Evolutionary conservation across 2,113 vertebrate genomes (phyloP), one percentile per base, ranked within the genome.

Genomic region (Aegithalos caudatus): DNA sequence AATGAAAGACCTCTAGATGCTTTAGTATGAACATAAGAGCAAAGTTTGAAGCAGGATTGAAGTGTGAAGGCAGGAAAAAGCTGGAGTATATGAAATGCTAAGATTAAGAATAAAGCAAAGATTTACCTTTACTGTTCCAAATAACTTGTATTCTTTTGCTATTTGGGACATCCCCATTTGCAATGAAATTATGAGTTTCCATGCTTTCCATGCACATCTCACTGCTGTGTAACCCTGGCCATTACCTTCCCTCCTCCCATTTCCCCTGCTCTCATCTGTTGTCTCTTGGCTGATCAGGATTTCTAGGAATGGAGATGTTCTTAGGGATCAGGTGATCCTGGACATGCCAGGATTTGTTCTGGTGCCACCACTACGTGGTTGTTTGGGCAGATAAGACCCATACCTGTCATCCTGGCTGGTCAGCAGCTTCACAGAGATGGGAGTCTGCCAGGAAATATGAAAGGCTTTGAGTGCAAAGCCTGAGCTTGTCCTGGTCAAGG

Each of bases 391-490:
- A 2, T 9, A 14, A 45, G 16, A 38, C 28, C 74, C 57, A 0
- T 79, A 97, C 97, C 96, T 95, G 40, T 92, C 86, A 31, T 91
- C 84, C 88, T 80, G 95, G 40, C 57, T 89, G 45, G 64, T 74
- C 90, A 97, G 66, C 57, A 97, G 81, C 81, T 96, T 97, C 95
- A 97, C 54, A 1, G 90, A 94, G 64, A 97, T 86, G 25, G 77
- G 54, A 35, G 47, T 53, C 27, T 85, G 95, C 94, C 81, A 91
- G 40, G 93, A 69, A n/a, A 35, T 4, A 11, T 96, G 92, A 44
- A 96, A 97, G 37, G 95, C 96, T 95, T 94, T 97, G 54, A 97
- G 90, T 3, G 94, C 86, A 44, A 97, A 96, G 54, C 95, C 92
- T 37, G 82, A 93, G 33, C 76, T 33, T 38, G 79, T 91, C 35